Percentiles rank a stretch among this genome's conserved stretches.
Conservation (phyloP, 2,888 invertebrate species). For the Asteroscopus sphinx region DNA sequence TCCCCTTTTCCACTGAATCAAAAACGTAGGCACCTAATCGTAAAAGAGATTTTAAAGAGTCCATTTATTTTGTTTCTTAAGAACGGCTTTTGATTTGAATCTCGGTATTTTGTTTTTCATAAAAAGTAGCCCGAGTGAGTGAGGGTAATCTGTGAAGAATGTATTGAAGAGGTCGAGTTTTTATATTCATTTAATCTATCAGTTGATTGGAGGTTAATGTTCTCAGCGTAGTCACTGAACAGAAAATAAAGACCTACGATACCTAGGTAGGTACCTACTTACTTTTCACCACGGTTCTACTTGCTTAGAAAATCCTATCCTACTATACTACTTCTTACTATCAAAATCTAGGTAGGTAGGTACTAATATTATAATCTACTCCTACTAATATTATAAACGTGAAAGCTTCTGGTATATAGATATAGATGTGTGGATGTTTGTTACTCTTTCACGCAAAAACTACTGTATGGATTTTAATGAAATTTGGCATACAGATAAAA, state of each 20-base stretch:
- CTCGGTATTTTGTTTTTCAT: conserved; percentile 59
- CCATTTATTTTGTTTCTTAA: conserved; percentile 77
- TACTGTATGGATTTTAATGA: no score
- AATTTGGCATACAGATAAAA: no score
- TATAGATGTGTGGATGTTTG: no score
- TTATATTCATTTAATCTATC: conserved; percentile 29
- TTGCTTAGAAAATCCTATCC: conserved; percentile 13
- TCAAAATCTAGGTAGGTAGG: no score
- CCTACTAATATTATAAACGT: no score
- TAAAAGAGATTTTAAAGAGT: conserved; percentile 76
- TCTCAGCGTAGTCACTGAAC: not conserved
- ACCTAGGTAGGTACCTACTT: conserved; percentile 1
- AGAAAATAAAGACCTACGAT: not conserved
- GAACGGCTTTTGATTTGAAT: conserved; percentile 66
- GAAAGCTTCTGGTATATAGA: no score
- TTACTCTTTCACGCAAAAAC: no score
- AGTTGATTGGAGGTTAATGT: conserved; percentile 22
- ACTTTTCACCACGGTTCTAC: conserved; percentile 15
- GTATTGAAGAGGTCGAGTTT: conserved; percentile 15
- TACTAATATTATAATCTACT: no score
- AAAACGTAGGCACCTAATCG: conserved; percentile 81
- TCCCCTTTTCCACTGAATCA: conserved; percentile 80
- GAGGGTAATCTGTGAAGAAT: conserved; percentile 37
- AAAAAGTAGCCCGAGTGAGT: conserved; percentile 33
- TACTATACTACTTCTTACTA: no score